phyloP scores from a whole-genome alignment of 2,113 vertebrate genomes.

The Odontophorus gujanensis region DNA sequence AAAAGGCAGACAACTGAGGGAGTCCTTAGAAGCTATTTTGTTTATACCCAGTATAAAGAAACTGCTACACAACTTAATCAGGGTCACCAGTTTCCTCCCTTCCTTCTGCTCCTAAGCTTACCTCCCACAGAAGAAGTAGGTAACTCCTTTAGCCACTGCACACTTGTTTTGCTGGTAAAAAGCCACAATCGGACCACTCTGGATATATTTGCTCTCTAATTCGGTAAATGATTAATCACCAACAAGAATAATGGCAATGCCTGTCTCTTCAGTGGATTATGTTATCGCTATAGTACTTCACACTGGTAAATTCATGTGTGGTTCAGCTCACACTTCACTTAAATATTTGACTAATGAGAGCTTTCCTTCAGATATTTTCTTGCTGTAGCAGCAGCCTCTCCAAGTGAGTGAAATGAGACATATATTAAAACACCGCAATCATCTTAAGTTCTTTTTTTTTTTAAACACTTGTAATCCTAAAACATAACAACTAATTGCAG shows the following conservation, averaged over 20 bases:
- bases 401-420: background rate
- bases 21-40: background rate
- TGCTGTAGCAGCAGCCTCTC: background rate
- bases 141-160: background rate
- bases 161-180: background rate
- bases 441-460: background rate
- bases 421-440: background rate
- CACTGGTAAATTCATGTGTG: background rate
- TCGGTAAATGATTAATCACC: slow-evolving; percentile 32
- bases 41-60: background rate
- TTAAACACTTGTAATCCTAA: background rate
- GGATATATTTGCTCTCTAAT: background rate
- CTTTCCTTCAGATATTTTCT: background rate
- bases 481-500: background rate
- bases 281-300: slow-evolving; percentile 18
- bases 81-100: background rate
- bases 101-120: background rate
- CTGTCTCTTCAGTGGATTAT: background rate
- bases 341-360: slow-evolving; percentile 15
- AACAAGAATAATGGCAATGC: background rate
- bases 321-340: slow-evolving; percentile 30
- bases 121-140: background rate
- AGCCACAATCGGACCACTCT: background rate
- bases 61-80: background rate
- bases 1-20: background rate